Conservation (phyloP, 2,797 vertebrate species). For the Thripadectes ignobilis region DNA sequence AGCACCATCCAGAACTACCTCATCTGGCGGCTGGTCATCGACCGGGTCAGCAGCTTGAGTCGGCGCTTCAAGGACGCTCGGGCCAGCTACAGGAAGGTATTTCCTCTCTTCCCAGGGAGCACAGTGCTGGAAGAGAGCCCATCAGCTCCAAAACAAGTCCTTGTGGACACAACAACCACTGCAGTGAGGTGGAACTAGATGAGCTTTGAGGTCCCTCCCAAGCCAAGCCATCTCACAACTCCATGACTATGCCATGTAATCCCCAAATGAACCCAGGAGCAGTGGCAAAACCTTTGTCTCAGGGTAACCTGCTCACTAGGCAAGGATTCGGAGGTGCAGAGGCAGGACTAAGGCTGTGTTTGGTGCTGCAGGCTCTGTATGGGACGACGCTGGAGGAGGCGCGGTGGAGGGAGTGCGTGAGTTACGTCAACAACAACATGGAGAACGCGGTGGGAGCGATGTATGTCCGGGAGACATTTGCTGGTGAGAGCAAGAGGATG, state of each 20-base stretch:
- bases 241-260: fast-evolving
- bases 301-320: background rate
- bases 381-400: constrained; percentile 92
- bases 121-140: background rate
- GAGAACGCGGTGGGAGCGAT: constrained; percentile 93
- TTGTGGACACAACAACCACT: background rate
- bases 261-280: no score
- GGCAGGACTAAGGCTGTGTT: background rate
- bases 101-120: background rate
- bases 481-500: constrained; percentile 92
- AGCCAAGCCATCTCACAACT: background rate
- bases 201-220: background rate
- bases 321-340: fast-evolving
- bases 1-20: constrained; percentile 98
- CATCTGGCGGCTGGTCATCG: constrained; percentile 89
- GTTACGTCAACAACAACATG: constrained; percentile 95
- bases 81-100: constrained; percentile 91
- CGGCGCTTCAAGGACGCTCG: constrained; percentile 91
- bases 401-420: constrained; percentile 93
- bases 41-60: constrained; percentile 89
- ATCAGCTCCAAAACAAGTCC: background rate
- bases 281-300: background rate
- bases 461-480: constrained; percentile 90
- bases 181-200: background rate
- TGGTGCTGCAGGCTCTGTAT: constrained; percentile 82